Evolutionary conservation across 2,797 vertebrate genomes (phyloP).

Genomic region (Glossophaga mutica): DNA sequence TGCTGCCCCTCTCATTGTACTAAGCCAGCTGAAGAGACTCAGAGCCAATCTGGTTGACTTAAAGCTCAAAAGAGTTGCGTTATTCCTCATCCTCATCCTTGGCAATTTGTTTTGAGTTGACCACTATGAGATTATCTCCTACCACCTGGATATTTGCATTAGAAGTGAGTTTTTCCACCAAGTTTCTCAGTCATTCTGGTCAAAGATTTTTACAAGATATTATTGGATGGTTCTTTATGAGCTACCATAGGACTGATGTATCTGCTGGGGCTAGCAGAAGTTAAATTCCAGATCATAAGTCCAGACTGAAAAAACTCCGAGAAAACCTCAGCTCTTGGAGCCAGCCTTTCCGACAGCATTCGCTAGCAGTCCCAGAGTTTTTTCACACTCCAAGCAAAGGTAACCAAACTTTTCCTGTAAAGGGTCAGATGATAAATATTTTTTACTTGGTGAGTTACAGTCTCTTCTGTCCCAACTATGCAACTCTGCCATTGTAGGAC

Average conservation of each 20-base stretch:
- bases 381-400: not conserved
- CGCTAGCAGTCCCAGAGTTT: not conserved
- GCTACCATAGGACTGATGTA: constrained; percentile 87
- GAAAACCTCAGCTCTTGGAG: constrained; percentile 86
- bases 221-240: constrained; percentile 90
- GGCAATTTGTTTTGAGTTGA: constrained; percentile 90
- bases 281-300: constrained; percentile 95
- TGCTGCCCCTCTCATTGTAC: constrained; percentile 90
- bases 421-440: not conserved
- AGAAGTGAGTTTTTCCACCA: constrained; percentile 87
- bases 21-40: constrained; percentile 91
- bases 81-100: constrained; percentile 88
- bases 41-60: constrained; percentile 92
- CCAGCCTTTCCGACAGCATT: constrained; percentile 87
- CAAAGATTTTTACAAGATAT: constrained; percentile 92
- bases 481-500: not conserved
- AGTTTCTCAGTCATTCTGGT: constrained; percentile 91
- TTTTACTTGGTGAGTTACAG: not conserved
- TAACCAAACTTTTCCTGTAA: not conserved
- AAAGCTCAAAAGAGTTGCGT: constrained; percentile 92
- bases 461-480: constrained; percentile 1
- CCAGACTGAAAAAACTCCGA: constrained; percentile 90
- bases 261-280: constrained; percentile 87
- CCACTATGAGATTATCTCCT: constrained; percentile 91
- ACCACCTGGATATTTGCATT: constrained; percentile 88